A percentile compares a stretch with the other conserved stretches of the same genome.
These are phyloP conservation scores for Geopemphigus sp. DNA, from an alignment of 1,140 invertebrate genomes.

Conservation along the genomic window DNA sequence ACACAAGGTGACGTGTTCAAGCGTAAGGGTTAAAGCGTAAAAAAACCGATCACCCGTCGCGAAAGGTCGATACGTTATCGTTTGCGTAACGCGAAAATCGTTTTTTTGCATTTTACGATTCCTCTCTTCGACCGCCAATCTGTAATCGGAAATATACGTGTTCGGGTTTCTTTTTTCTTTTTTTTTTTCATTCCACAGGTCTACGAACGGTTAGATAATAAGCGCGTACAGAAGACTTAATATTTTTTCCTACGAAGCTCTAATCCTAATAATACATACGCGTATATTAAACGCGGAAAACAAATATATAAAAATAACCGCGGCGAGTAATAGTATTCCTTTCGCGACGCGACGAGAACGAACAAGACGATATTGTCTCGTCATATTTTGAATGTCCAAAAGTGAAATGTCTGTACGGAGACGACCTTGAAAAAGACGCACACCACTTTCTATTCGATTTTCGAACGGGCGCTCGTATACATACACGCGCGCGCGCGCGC, in stretches of 20 bases:
- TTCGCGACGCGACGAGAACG: slow-evolving; percentile 14
- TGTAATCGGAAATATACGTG: background rate
- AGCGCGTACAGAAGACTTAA: too few relatives aligned
- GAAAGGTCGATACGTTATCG: slow-evolving; percentile 33
- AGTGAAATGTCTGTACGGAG: slow-evolving; percentile 35
- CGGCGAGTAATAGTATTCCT: background rate
- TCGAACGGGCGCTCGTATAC: too few relatives aligned
- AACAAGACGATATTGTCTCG: slow-evolving; percentile 25
- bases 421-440: slow-evolving; percentile 48
- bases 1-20: slow-evolving; percentile 25
- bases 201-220: too few relatives aligned
- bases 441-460: slow-evolving; percentile 47
- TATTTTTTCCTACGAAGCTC: too few relatives aligned
- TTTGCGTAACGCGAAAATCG: slow-evolving; percentile 14
- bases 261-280: too few relatives aligned
- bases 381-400: slow-evolving; percentile 38
- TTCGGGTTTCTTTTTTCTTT: slow-evolving; percentile 17
- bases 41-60: background rate
- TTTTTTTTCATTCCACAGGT: background rate
- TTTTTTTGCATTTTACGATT: background rate
- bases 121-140: background rate
- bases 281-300: too few relatives aligned
- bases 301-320: background rate
- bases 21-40: slow-evolving; percentile 7
- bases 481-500: too few relatives aligned